Evolutionary conservation across 2,888 invertebrate species (phyloP).

Genomic region (Eretmocerus hayati): DNA sequence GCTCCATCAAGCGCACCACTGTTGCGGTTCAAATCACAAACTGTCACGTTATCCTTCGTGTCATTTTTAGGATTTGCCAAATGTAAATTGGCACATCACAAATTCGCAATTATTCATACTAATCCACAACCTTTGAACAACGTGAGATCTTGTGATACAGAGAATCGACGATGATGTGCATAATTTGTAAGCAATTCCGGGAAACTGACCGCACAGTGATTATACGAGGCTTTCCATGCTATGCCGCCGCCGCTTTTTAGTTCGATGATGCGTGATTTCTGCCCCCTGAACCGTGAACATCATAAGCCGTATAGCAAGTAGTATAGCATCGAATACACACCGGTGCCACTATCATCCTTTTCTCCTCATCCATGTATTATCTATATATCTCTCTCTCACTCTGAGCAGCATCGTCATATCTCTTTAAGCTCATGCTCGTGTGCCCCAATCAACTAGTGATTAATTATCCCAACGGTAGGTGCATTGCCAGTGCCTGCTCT

Average conservation of each 20-base stretch:
- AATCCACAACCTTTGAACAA: too few species aligned
- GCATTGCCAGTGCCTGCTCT: background rate
- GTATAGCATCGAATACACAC: background rate
- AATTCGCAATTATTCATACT: too few species aligned
- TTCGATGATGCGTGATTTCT: background rate
- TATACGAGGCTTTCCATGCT: background rate
- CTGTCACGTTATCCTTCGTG: too few species aligned
- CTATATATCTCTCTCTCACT: background rate
- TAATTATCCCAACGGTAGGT: slow-evolving; percentile 4
- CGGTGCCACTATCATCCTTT: too few species aligned
- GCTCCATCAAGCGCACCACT: too few species aligned
- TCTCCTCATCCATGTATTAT: too few species aligned
- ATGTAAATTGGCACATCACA: too few species aligned
- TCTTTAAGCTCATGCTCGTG: slow-evolving; percentile 8
- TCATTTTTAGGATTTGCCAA: too few species aligned
- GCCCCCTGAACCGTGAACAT: slow-evolving; percentile 3
- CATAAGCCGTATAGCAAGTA: background rate
- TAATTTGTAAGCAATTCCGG: background rate
- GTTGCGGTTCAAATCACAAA: too few species aligned
- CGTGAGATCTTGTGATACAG: too few species aligned
- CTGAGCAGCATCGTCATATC: slow-evolving; percentile 5
- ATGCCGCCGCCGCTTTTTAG: background rate
- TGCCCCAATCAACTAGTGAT: slow-evolving; percentile 18
- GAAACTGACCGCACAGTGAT: background rate
- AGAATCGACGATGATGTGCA: too few species aligned